Conservation (phyloP, 2,113 vertebrate genomes). For the Crotalus horridus region DNA sequence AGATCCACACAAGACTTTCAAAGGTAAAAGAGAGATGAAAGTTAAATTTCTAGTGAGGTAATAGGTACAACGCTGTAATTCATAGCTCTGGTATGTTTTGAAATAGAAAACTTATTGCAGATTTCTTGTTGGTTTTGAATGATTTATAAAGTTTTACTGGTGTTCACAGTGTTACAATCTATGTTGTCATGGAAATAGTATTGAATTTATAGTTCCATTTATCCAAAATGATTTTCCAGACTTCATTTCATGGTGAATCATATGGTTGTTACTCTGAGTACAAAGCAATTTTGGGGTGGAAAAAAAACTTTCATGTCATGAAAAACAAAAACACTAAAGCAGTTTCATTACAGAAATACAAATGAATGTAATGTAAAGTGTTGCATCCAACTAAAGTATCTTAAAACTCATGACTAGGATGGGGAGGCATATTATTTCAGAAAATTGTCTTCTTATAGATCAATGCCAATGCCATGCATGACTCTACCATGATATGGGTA, state of each 20-base stretch:
- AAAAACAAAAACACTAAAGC: conserved; percentile 68
- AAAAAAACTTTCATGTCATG: conserved; percentile 70
- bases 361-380: conserved; percentile 54
- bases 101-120: conserved; percentile 68
- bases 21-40: conserved; percentile 39
- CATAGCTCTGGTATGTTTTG: conserved; percentile 61
- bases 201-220: conserved; percentile 84
- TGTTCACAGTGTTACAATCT: conserved; percentile 72
- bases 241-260: conserved; percentile 86
- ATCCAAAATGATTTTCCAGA: conserved; percentile 84
- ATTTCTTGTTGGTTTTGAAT: conserved; percentile 75
- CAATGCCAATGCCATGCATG: background rate
- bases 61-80: conserved; percentile 61
- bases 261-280: conserved; percentile 75
- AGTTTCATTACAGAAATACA: conserved; percentile 70
- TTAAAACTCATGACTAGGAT: conserved; percentile 28
- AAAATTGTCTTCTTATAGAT: background rate
- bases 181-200: conserved; percentile 85
- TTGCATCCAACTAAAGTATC: conserved; percentile 27
- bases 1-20: conserved; percentile 29
- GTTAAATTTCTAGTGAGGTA: conserved; percentile 52
- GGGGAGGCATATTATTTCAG: background rate
- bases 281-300: conserved; percentile 70
- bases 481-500: background rate
- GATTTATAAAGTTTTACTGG: conserved; percentile 80